phyloP scores from a whole-genome alignment of 92 coral and sea anemone genomes.

The Parazoanthus atlanticus region DNA sequence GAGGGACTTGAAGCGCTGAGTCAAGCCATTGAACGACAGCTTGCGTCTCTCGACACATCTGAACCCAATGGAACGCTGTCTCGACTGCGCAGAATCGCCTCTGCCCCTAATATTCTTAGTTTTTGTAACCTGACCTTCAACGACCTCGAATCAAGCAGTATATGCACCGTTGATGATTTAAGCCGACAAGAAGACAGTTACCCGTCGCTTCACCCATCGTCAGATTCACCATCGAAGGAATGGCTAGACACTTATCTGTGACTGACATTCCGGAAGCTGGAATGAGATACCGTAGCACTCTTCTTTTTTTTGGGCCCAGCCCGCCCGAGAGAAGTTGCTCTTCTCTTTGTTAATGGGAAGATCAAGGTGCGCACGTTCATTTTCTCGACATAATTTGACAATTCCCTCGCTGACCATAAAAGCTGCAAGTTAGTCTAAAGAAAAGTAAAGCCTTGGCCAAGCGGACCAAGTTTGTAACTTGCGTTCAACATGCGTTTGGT shows the following conservation, averaged over 20 bases:
- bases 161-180: conserved; percentile 72
- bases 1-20: conserved; percentile 67
- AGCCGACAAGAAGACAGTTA: background rate
- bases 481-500: too few species aligned
- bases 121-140: conserved; percentile 47
- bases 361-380: too few species aligned
- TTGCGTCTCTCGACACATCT: conserved; percentile 52
- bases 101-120: conserved; percentile 76
- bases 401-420: too few species aligned
- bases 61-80: conserved; percentile 36
- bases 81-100: conserved; percentile 48
- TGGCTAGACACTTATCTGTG: conserved; percentile 72
- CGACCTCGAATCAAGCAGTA: conserved; percentile 70
- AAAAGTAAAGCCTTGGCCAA: too few species aligned
- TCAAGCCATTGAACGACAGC: conserved; percentile 68
- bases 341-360: too few species aligned
- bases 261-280: background rate
- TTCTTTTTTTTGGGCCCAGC: too few species aligned
- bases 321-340: too few species aligned
- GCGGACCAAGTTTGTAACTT: too few species aligned
- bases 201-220: background rate
- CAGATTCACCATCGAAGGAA: conserved; percentile 48
- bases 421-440: too few species aligned
- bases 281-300: too few species aligned
- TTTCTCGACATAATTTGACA: too few species aligned